phyloP scores from a whole-genome alignment of 2,113 vertebrate genomes.

The Dolichallabes microphthalmus region DNA sequence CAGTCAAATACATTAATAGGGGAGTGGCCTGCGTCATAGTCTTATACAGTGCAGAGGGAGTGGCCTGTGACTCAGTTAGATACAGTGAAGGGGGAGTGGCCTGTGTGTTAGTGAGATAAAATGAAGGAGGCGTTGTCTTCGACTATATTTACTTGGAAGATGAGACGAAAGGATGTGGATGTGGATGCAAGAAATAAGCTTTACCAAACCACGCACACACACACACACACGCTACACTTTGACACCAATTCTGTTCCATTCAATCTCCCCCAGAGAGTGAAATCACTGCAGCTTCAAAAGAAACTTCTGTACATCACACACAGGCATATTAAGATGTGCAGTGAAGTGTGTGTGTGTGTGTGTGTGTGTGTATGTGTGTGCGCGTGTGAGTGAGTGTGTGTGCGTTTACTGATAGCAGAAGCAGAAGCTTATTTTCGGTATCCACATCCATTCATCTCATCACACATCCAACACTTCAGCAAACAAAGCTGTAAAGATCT shows the following conservation, averaged over 20 bases:
- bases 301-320: constrained; percentile 12
- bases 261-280: background rate
- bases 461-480: constrained; percentile 11
- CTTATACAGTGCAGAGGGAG: background rate
- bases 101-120: background rate
- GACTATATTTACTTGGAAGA: background rate
- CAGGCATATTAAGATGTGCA: constrained; percentile 12
- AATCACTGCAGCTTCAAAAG: background rate
- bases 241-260: background rate
- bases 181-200: too few species aligned
- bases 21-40: background rate
- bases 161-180: background rate
- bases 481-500: constrained; percentile 19
- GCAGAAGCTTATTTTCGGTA: constrained; percentile 36
- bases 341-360: background rate
- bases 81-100: background rate
- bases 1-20: rapidly evolving
- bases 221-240: background rate
- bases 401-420: constrained; percentile 4
- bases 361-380: constrained; percentile 13
- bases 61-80: background rate
- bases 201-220: background rate
- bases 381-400: constrained; percentile 20
- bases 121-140: background rate
- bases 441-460: constrained; percentile 5